These are phyloP conservation scores for Eilema sororculum DNA, from an alignment of 2,888 invertebrate species.

Conservation along the genomic window DNA sequence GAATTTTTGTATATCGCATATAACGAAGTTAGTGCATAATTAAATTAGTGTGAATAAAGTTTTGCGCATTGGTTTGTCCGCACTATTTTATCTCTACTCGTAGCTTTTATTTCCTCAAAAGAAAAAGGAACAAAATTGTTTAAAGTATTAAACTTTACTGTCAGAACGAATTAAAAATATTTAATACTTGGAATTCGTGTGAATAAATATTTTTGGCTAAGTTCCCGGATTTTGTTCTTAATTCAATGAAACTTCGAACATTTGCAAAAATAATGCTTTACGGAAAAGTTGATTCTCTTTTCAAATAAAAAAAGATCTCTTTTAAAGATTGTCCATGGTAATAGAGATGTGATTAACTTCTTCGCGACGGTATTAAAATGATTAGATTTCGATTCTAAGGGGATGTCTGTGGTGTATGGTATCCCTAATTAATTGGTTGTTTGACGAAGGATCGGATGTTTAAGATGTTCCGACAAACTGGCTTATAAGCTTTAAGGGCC, in stretches of 20 bases:
- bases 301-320: neutral
- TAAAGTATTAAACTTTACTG: neutral
- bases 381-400: constrained; percentile 36
- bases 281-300: constrained; percentile 17
- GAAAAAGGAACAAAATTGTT: neutral
- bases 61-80: constrained; percentile 62
- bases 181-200: constrained; percentile 20
- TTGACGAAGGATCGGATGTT: constrained; percentile 52
- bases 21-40: constrained; percentile 44
- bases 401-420: constrained; percentile 40
- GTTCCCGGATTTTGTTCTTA: constrained; percentile 24
- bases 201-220: constrained; percentile 30
- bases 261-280: constrained; percentile 14
- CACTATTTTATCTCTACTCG: constrained; percentile 23
- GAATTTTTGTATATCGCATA: constrained; percentile 51
- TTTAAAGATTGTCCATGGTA: neutral
- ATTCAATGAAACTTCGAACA: constrained; percentile 26
- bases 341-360: constrained; percentile 25
- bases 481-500: constrained; percentile 28
- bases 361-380: constrained; percentile 29
- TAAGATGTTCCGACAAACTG: constrained; percentile 44
- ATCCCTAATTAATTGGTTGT: constrained; percentile 60
- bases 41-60: constrained; percentile 56
- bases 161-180: constrained; percentile 5
- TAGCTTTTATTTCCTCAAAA: constrained; percentile 38